Conservation (phyloP, 2,113 vertebrate genomes). For the Cyanoramphus novaezelandiae region DNA sequence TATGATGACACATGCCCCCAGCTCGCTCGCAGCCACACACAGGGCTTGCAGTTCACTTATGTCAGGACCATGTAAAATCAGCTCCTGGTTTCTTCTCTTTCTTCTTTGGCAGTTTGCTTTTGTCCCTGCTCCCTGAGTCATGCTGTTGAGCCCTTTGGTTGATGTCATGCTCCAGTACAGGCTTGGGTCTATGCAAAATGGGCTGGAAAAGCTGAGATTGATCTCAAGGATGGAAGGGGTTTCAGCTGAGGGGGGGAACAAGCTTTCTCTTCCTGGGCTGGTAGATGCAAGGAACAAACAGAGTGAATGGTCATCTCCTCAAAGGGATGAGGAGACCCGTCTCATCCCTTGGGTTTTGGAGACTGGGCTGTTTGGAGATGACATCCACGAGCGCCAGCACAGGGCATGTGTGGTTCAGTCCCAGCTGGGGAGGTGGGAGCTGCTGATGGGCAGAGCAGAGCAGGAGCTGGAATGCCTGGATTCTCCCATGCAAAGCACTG, state of each 20-base stretch:
- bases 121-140: neutral
- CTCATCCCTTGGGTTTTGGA: too few relatives aligned
- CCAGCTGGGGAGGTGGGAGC: neutral
- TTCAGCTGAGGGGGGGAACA: neutral
- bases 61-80: neutral
- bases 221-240: neutral
- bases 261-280: neutral
- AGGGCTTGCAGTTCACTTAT: neutral
- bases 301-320: neutral
- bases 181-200: neutral
- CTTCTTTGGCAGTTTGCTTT: neutral
- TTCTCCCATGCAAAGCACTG: neutral
- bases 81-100: neutral
- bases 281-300: neutral
- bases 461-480: neutral
- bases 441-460: neutral
- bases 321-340: too few relatives aligned
- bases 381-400: neutral
- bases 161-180: neutral
- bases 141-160: neutral
- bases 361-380: neutral
- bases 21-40: rapidly evolving
- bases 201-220: neutral
- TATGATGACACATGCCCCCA: neutral
- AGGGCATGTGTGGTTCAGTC: neutral